A percentile compares a stretch with the other conserved stretches of the same genome.
Conservation (phyloP, 1,140 invertebrate species). For the Dendroctonus ponderosae region DNA sequence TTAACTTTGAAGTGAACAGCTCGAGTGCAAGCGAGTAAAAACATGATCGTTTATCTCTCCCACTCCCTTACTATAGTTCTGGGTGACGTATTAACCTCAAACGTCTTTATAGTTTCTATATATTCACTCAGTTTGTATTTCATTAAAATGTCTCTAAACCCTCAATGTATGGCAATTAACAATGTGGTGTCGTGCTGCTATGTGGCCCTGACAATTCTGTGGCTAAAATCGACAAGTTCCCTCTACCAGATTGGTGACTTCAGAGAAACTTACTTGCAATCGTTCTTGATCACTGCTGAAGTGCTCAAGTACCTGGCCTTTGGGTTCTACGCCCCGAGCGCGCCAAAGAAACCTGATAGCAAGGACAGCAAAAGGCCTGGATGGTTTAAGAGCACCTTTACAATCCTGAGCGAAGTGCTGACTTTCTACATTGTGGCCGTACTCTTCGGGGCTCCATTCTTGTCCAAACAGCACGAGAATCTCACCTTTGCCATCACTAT, state of each 20-base stretch:
- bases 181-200: slow-evolving; percentile 34
- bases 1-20: too few relatives aligned
- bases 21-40: too few relatives aligned
- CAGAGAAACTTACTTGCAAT: slow-evolving; percentile 36
- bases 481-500: slow-evolving; percentile 68
- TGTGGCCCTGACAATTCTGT: slow-evolving; percentile 20
- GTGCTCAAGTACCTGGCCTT: slow-evolving; percentile 38
- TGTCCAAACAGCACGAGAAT: slow-evolving; percentile 66
- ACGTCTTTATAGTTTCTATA: too few relatives aligned
- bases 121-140: neutral
- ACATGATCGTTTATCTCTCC: too few relatives aligned
- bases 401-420: slow-evolving; percentile 45
- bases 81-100: too few relatives aligned
- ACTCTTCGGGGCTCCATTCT: slow-evolving; percentile 73
- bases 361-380: slow-evolving; percentile 42
- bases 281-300: slow-evolving; percentile 38
- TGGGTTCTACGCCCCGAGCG: slow-evolving; percentile 9
- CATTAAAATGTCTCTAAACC: slow-evolving; percentile 7
- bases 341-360: slow-evolving; percentile 13
- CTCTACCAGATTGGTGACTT: slow-evolving; percentile 41
- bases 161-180: slow-evolving; percentile 24
- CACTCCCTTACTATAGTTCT: too few relatives aligned
- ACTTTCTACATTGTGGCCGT: slow-evolving; percentile 64
- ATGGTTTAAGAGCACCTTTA: slow-evolving; percentile 48
- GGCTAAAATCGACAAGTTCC: slow-evolving; percentile 23